Conservation (phyloP, 2,888 invertebrate genomes). For the Lepidonotus clava region DNA sequence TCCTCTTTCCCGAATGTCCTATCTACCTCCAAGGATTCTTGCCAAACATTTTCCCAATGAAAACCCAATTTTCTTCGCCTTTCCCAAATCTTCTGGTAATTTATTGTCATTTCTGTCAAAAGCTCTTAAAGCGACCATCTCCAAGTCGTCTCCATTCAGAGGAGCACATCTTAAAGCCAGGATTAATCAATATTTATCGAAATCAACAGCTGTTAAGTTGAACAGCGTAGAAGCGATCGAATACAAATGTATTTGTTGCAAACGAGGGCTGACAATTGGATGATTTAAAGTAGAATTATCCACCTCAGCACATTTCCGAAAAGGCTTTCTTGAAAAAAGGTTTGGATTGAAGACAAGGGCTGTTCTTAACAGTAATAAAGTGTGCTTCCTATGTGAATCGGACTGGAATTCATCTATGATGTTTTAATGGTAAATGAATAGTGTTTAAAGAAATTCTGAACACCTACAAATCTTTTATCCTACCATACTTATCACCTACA, state of each 20-base stretch:
- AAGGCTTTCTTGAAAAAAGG: background rate
- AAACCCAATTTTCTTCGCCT: too few species aligned
- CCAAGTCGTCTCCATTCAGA: background rate
- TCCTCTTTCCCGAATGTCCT: background rate
- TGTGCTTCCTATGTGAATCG: too few species aligned
- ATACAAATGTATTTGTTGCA: background rate
- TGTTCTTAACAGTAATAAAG: too few species aligned
- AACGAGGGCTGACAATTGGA: background rate
- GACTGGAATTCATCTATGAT: too few species aligned
- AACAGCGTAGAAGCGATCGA: background rate
- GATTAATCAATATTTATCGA: slow-evolving; percentile 27
- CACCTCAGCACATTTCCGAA: background rate
- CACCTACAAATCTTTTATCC: too few species aligned
- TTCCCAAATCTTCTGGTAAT: background rate
- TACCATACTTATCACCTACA: too few species aligned
- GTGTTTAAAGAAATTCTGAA: too few species aligned
- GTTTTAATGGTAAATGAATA: too few species aligned
- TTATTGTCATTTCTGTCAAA: slow-evolving; percentile 25
- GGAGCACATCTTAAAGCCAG: background rate
- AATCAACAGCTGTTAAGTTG: background rate
- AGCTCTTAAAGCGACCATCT: background rate
- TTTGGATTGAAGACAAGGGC: too few species aligned
- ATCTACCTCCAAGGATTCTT: background rate
- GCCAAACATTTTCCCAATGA: too few species aligned
- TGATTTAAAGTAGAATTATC: background rate